These are phyloP conservation scores for Uropsilus gracilis DNA, from an alignment of 2,113 vertebrate genomes.

Conservation along the genomic window DNA sequence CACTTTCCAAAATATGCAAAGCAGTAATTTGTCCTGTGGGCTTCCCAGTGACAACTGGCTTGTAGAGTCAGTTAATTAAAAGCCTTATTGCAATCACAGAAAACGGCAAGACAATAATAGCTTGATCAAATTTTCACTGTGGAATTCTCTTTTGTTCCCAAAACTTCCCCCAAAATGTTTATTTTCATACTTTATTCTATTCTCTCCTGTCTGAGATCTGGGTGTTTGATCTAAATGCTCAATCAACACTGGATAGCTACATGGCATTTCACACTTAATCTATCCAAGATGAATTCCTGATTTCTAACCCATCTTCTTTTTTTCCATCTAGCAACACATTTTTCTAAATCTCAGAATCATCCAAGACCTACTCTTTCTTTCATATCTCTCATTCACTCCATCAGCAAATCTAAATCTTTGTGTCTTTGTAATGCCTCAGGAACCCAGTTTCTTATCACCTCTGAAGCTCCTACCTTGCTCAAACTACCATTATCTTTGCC, in stretches of 20 bases:
- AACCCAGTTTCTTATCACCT: neutral
- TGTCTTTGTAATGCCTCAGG: neutral
- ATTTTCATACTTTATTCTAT: neutral
- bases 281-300: neutral
- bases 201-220: neutral
- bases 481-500: neutral
- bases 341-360: neutral
- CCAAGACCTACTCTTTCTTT: neutral
- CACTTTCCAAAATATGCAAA: neutral
- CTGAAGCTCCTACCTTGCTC: neutral
- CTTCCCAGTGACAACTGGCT: neutral
- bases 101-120: constrained; percentile 34
- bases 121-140: constrained; percentile 22
- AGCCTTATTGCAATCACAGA: neutral
- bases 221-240: neutral
- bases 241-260: neutral
- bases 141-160: neutral
- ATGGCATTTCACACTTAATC: neutral
- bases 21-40: neutral
- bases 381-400: neutral
- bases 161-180: neutral
- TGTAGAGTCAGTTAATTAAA: constrained; percentile 52
- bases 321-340: neutral
- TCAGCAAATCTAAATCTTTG: neutral
- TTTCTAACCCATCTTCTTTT: neutral